Evolutionary conservation across 92 coral and sea anemone species (phyloP), one percentile per base, ranked within the genome.

Genomic region (Siderastrea radians): DNA sequence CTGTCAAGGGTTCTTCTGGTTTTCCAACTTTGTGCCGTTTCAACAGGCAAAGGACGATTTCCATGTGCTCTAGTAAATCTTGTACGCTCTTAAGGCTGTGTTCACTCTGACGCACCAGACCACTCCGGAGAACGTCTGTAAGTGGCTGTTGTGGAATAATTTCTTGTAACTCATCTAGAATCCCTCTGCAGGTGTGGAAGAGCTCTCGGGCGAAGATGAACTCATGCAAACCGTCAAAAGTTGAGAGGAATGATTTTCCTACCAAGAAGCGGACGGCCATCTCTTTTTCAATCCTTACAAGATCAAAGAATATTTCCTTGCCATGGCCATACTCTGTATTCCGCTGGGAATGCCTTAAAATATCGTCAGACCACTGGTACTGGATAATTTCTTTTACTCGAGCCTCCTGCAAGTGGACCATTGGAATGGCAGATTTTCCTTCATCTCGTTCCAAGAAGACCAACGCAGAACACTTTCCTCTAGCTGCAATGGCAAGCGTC

Each of bases 151-250:
- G 99, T 3, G 98, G 95, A 67, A 94, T 88, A 47, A 92, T 43
- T 73, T 86, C 78, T 38, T 94, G 93, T 47, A 98, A 69, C 45
- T 98, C 96, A 72, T 86, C 93, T 72, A 98, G 92, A 55, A 96
- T 92, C 44, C 92, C 90, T 14, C 93, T 93, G 69, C 98, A 92
- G 65, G 96, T 90, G 67, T 94, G 98, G 92, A 98, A 98, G 61
- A 98, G 98, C 84, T 95, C 98, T 74, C 90, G 89, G 50, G 99
- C 91, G 80, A 98, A 98, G 19, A 98, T 93, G 51, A 98, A 98
- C 74, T 94, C 84, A 17, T 92, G 94, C 60, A 92, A 43, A 19
- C 96, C 94, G 12, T 84, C 90, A 16, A 12, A 51, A 6, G 95
- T 83, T 19, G 90, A 79, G 11, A 98, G 95, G 84, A 84, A 94